Conservation (phyloP, 2,113 vertebrate species). For the Galeopterus variegatus region DNA sequence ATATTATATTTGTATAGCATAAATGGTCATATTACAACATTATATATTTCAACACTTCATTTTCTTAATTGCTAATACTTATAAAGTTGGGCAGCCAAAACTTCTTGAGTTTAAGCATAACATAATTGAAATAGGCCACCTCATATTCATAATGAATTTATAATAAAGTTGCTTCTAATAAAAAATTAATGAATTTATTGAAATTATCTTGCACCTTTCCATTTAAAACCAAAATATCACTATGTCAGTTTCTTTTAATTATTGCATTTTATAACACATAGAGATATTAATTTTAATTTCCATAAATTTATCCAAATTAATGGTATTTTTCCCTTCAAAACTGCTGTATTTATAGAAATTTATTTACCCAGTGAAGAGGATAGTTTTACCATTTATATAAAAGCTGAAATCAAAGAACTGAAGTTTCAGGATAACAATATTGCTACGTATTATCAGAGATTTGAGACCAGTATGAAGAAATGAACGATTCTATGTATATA, state of each 20-base stretch:
- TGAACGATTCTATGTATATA: neutral
- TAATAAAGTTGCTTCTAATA: neutral
- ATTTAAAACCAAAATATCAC: neutral
- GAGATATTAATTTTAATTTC: neutral
- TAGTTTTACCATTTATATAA: neutral
- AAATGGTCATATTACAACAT: neutral
- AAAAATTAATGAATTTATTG: neutral
- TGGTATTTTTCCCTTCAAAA: neutral
- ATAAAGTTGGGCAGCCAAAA: neutral
- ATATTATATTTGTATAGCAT: neutral
- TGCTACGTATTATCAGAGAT: neutral
- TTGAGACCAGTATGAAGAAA: neutral
- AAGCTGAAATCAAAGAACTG: neutral
- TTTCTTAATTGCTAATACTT: neutral
- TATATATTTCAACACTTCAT: neutral
- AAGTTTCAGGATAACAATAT: neutral
- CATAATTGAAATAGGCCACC: neutral
- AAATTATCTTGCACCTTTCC: neutral
- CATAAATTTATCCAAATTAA: neutral
- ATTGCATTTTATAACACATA: neutral
- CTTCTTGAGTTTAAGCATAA: neutral
- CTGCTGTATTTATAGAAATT: neutral
- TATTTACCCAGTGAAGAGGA: neutral
- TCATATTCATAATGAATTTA: neutral
- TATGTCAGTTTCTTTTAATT: neutral